Percentiles rank a stretch among this genome's conserved stretches.
Evolutionary conservation across 2,113 vertebrate genomes (phyloP).

Genomic region (Lagenorhynchus albirostris): DNA sequence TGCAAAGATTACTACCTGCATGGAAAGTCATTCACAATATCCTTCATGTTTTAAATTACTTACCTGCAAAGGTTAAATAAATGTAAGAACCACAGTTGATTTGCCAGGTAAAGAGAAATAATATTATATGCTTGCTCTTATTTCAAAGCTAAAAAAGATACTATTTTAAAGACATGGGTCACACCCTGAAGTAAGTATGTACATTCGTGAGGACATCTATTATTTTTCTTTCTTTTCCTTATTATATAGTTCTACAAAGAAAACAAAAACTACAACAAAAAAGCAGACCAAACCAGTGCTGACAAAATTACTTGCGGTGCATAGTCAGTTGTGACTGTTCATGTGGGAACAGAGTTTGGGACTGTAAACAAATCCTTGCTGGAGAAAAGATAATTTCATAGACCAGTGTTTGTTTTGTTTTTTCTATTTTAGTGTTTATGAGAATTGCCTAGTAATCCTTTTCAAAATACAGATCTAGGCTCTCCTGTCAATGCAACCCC

Average conservation of each 20-base stretch:
- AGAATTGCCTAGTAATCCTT: neutral
- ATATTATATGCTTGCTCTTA: slow-evolving; percentile 27
- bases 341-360: neutral
- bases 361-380: neutral
- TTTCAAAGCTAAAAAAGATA: slow-evolving; percentile 47
- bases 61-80: slow-evolving; percentile 54
- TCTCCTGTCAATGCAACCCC: neutral
- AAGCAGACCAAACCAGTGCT: neutral
- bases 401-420: neutral
- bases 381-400: neutral
- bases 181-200: neutral
- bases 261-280: neutral
- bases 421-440: neutral
- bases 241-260: neutral
- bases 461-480: neutral
- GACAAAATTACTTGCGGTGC: neutral
- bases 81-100: slow-evolving; percentile 54
- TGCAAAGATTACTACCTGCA: slow-evolving; percentile 61
- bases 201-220: neutral
- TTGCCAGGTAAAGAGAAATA: slow-evolving; percentile 50
- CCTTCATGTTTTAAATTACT: slow-evolving; percentile 31
- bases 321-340: neutral
- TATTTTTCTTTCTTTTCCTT: slow-evolving; percentile 6
- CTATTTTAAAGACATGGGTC: neutral
- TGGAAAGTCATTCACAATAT: slow-evolving; percentile 61